Conservation (phyloP, 2,797 vertebrate genomes). For the Hypotaenidia philippensis region DNA sequence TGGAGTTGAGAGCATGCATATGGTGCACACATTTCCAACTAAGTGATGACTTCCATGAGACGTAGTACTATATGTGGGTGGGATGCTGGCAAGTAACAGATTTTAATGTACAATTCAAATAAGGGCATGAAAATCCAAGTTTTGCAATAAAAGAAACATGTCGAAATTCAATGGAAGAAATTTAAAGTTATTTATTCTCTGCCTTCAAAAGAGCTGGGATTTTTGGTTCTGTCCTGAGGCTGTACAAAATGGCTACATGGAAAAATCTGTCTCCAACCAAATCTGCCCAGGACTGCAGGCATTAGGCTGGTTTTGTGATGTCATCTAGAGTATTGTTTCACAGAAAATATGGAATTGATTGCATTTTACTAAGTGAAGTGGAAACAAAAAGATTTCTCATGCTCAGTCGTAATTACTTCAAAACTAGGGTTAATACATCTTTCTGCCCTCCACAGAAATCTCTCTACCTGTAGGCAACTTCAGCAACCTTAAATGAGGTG, state of each 20-base stretch:
- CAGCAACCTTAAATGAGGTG: fast-evolving
- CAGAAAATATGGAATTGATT: slow-evolving; percentile 71
- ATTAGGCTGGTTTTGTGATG: slow-evolving; percentile 63
- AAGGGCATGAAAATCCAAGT: slow-evolving; percentile 60
- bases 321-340: slow-evolving; percentile 67
- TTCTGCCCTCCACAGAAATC: neutral
- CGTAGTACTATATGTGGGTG: slow-evolving; percentile 53
- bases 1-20: slow-evolving; percentile 75
- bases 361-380: slow-evolving; percentile 47
- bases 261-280: slow-evolving; percentile 71
- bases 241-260: slow-evolving; percentile 52
- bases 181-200: slow-evolving; percentile 38
- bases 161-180: slow-evolving; percentile 24
- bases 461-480: neutral
- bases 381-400: slow-evolving; percentile 57
- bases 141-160: slow-evolving; percentile 60
- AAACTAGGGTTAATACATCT: neutral
- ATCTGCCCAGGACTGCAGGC: slow-evolving; percentile 45
- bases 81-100: slow-evolving; percentile 60
- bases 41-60: slow-evolving; percentile 73
- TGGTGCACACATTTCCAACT: slow-evolving; percentile 78
- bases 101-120: slow-evolving; percentile 68
- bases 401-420: slow-evolving; percentile 10
- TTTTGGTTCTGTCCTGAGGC: slow-evolving; percentile 59
- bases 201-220: slow-evolving; percentile 45